These are phyloP conservation scores for Helicoverpa zea DNA, from an alignment of 1,140 invertebrate genomes.

Conservation along the genomic window DNA sequence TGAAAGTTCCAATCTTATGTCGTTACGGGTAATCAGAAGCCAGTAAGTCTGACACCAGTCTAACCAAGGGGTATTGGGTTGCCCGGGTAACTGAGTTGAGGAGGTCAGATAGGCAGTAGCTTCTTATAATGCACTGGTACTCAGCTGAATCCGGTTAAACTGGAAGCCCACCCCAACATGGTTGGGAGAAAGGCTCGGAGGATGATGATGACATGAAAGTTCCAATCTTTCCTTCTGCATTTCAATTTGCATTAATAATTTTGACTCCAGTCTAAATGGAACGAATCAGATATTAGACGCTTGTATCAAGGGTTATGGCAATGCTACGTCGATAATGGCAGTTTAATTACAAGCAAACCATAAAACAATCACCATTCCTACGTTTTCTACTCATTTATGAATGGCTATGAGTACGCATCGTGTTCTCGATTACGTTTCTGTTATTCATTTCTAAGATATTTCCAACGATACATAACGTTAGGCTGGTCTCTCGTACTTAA, in stretches of 20 bases:
- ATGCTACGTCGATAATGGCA: constrained; percentile 3
- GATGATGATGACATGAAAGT: not conserved
- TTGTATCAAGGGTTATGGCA: not conserved
- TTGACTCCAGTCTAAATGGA: constrained; percentile 4
- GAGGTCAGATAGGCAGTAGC: too few relatives aligned
- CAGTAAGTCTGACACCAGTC: too few relatives aligned
- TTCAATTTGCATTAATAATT: constrained; percentile 12
- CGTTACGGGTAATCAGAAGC: too few relatives aligned
- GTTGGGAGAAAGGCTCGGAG: too few relatives aligned
- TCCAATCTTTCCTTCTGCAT: not conserved
- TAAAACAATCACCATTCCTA: constrained; percentile 6
- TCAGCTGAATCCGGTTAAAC: too few relatives aligned
- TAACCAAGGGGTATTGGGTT: too few relatives aligned
- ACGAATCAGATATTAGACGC: constrained; percentile 15
- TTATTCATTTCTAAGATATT: not conserved
- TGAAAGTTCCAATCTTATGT: not conserved
- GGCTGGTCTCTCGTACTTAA: not conserved
- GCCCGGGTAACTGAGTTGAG: too few relatives aligned
- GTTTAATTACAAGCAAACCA: constrained; percentile 9
- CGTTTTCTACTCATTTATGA: not conserved
- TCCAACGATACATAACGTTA: not conserved
- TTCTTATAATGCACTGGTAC: too few relatives aligned
- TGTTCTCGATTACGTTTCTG: not conserved
- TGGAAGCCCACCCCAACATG: too few relatives aligned
- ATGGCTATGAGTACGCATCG: not conserved